Base-by-base conservation (phyloP, 2,888 invertebrate species). In the Eretmocerus hayati region DNA sequence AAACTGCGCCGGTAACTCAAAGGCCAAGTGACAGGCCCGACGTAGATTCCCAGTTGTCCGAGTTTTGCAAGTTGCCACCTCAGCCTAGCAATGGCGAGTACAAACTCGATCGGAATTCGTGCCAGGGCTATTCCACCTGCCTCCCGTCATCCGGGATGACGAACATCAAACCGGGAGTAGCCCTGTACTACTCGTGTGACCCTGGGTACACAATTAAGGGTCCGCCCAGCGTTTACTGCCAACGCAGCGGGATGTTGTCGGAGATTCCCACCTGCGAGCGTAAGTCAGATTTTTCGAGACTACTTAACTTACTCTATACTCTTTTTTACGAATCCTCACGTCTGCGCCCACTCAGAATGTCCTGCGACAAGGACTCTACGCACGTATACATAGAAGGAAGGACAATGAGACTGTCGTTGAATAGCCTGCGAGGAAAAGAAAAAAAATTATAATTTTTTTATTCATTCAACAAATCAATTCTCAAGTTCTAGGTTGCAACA, bases 151-250 rank as follows among this genome's bases (percentile, higher is more conserved):
- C 48, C 6, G 56, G 56, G 4, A 42, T 41, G 3, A 15, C 4
- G 8, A 20, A 26, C 3, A 41, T 69, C 6, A 52, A 46, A 13
- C 62, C 60, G 4, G 70, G 69, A n/a, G 48, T 61, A 13, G 48
- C 57, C 42, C 51, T 71, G 18, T 49, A 65, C n/a, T 71, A 66
- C 23, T 56, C 40, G n/a, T 71, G 71, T 38, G 37, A 62, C 38
- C 3, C 37, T 1, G 67, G 67, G 3, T 67, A 61, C 48, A 58
- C 46, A 18, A 9, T 64, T 16, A 53, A 44, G 22, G 64, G 62
- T 4, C 42, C 45, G 3, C 4, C 32, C 3, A 50, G 62, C 26
- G 65, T 64, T 4, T 61, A 56, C 30, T 71, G 70, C 43, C 58
- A 55, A 3, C 46, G 49, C 0, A 48, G 50, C 6, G 65, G 69